Base-by-base conservation (phyloP, 1,140 invertebrate genomes). In the Dreissena rostriformis region DNA sequence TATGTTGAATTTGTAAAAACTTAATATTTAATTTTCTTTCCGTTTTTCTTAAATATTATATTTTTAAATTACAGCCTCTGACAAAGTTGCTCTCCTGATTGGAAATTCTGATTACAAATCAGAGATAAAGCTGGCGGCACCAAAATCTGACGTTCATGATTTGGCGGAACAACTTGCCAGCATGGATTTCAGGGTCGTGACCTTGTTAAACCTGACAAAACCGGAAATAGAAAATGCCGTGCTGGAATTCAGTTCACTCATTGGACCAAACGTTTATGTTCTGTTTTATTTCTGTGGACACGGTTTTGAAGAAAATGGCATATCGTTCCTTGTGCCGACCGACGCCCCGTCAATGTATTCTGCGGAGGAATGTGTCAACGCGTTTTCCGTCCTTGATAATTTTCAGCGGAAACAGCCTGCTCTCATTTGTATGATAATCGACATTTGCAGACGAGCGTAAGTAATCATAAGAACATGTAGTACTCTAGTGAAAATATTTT, bases 211-310 rank as follows among this genome's bases (percentile, higher is more conserved):
- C 85, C 86, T 94, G 67, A 94, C 92, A 2, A 89, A 93, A 65
- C 88, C 83, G 22, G 94, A 94, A 76, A 94, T 94, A 92, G 83
- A 90, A 61, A 90, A 90, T 73, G 91, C 94, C 14, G 91, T 94
- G 14, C 71, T 91, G 19, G 90, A 93, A 71, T 94, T 94, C 85
- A 89, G 89, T 67, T 89, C 93, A 81, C 78, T 94, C 57, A 86
- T 94, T 12, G 92, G 90, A 17, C 86, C 90, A 28, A 94, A 93
- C 55, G 94, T 94, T 51, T 94, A 94, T 88, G 93, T 91, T 74
- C 92, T 94, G 22, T 94, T 94, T 77, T 94, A 94, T 78, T 94
- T 94, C 80, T 94, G 93, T 85, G 94, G 94, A 0, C 94, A 94
- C 87, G 94, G 94, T 11, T 94, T 94, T 87, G 93, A 94, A 82